These are phyloP conservation scores for Melanerpes aurifrons DNA, from an alignment of 2,113 vertebrate genomes.

Conservation along the genomic window DNA sequence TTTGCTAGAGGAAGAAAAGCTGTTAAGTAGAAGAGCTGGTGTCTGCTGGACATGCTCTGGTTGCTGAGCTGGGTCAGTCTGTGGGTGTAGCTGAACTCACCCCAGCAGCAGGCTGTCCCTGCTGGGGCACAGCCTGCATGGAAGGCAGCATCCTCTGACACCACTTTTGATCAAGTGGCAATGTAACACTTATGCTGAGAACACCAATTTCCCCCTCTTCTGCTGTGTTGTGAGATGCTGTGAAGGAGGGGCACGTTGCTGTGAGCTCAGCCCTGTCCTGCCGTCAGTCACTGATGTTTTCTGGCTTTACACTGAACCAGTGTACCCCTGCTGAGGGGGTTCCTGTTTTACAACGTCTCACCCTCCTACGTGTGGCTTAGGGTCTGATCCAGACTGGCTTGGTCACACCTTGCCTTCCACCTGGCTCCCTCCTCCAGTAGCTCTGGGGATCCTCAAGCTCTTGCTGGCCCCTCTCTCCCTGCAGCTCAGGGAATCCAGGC, in stretches of 20 bases:
- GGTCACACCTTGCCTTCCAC: background rate
- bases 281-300: background rate
- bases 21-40: background rate
- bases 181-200: background rate
- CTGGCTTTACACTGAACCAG: background rate
- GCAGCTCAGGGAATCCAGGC: background rate
- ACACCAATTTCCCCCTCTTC: background rate
- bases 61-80: background rate
- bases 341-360: background rate
- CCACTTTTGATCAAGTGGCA: background rate
- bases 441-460: rapidly evolving
- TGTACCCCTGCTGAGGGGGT: background rate
- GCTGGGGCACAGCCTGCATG: background rate
- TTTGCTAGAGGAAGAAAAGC: background rate
- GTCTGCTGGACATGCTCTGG: background rate
- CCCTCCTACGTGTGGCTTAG: rapidly evolving
- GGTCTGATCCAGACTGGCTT: background rate
- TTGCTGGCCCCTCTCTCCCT: background rate
- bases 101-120: background rate
- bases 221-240: background rate
- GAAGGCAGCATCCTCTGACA: background rate
- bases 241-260: background rate
- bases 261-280: background rate
- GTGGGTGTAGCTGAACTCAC: background rate
- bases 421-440: background rate